Evolutionary conservation across 2,888 invertebrate genomes (phyloP).

Genomic region (Volucella inflata): DNA sequence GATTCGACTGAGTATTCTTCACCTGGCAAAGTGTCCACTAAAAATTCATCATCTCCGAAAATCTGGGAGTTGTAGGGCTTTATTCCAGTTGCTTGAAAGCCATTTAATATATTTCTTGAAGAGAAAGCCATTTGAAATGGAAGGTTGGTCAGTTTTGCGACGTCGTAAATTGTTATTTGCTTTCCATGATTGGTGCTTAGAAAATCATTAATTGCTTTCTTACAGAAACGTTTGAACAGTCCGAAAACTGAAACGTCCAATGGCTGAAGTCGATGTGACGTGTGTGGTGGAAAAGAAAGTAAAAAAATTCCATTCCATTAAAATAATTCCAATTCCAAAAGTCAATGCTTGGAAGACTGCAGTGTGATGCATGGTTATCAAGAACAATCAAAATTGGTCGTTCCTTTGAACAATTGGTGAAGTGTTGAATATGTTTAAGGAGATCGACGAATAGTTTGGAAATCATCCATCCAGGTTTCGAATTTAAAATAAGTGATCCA

Average conservation of each 20-base stretch:
- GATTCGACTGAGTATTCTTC: conserved; percentile 1
- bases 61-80: conserved; percentile 15
- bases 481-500: too few species aligned
- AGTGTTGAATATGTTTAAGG: too few species aligned
- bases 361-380: too few species aligned
- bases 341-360: too few species aligned
- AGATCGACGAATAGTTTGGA: too few species aligned
- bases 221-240: not conserved
- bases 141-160: too few species aligned
- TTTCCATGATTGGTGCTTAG: not conserved
- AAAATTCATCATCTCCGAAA: conserved; percentile 4
- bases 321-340: conserved; percentile 12
- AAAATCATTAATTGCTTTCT: not conserved
- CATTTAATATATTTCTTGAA: conserved; percentile 19
- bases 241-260: not conserved
- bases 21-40: not conserved
- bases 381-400: too few species aligned
- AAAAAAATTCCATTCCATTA: conserved; percentile 16
- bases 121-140: not conserved
- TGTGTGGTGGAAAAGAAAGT: not conserved
- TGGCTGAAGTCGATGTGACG: conserved; percentile 3
- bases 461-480: too few species aligned
- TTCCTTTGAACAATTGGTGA: too few species aligned
- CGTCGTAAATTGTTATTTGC: too few species aligned
- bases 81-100: conserved; percentile 14